Base-by-base conservation (phyloP, 2,888 invertebrate genomes). In the Perizoma affinitatum region DNA sequence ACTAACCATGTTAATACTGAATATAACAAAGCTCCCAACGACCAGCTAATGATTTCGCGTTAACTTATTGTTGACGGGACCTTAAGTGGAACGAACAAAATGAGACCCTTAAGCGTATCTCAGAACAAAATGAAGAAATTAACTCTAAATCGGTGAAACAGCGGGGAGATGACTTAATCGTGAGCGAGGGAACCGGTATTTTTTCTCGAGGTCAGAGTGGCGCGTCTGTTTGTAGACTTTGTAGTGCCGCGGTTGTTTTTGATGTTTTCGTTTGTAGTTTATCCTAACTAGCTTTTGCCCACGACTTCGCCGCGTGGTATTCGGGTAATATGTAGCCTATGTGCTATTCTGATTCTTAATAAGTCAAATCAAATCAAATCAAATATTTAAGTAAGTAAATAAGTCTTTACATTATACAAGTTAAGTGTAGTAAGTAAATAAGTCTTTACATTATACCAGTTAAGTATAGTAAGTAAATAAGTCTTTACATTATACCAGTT, bases 101-200 rank as follows among this genome's bases (percentile, higher is more conserved):
- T 84, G 83, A 38, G 11, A 44, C 55, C 44, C 42, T 22, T 52
- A 45, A 58, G 55, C 54, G 58, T 54, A 63, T 59, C 63, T 63
- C 48, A 49, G 59, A 83, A 84, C 83, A 86, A 86, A 87, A 87
- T 88, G 84, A 87, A 87, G 86, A 87, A 87, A 88, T 88, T 88
- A 87, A 87, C 83, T 83, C 80, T 75, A 81, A 86, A 88, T 87
- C 84, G 82, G 84, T 88, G 83, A 83, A 86, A 87, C 84, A 83
- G 82, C 79, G 79, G 79, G 74, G 72, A 82, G 86, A 87, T 87
- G 83, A 82, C 85, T 87, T 87, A 87, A 87, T 87, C 87, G 83
- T 71, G 76, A 71, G 70, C 76, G 54, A 56, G 52, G 72, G 69
- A 84, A 85, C 85, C 82, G 82, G 85, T 86, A 71, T 78, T 81